Conservation (phyloP, 2,888 invertebrate species). For the Mechanitis mazaeus region DNA sequence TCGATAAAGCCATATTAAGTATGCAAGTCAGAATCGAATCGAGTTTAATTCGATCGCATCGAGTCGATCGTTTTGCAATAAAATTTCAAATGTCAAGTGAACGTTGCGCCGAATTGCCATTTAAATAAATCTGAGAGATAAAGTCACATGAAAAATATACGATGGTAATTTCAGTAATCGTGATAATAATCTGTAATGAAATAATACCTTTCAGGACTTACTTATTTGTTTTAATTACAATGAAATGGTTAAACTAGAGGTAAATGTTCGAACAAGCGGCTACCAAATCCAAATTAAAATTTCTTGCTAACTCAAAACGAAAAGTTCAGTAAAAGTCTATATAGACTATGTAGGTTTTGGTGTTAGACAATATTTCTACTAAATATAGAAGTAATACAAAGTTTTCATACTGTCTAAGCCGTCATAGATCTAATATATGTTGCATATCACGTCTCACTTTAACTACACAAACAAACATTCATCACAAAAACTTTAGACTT, state of each 20-base stretch:
- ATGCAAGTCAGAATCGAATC: conserved; percentile 12
- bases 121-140: conserved; percentile 7
- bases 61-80: conserved; percentile 32
- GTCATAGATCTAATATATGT: not conserved
- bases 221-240: not conserved
- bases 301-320: too few species aligned
- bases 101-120: conserved; percentile 12
- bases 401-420: too few species aligned
- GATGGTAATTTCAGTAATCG: not conserved
- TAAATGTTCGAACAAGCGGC: too few species aligned
- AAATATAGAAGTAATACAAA: too few species aligned
- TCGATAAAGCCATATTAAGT: conserved; percentile 3
- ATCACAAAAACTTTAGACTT: not conserved
- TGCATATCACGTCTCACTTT: not conserved
- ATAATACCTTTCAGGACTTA: not conserved
- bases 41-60: conserved; percentile 16
- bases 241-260: too few species aligned
- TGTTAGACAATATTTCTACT: too few species aligned
- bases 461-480: not conserved
- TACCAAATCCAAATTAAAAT: too few species aligned
- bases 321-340: too few species aligned
- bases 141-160: conserved; percentile 7
- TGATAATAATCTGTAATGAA: conserved; percentile 1
- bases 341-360: too few species aligned
- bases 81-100: conserved; percentile 44